Evolutionary conservation across 2,797 vertebrate species (phyloP).

Genomic region (Helicolenus hilgendorfi): DNA sequence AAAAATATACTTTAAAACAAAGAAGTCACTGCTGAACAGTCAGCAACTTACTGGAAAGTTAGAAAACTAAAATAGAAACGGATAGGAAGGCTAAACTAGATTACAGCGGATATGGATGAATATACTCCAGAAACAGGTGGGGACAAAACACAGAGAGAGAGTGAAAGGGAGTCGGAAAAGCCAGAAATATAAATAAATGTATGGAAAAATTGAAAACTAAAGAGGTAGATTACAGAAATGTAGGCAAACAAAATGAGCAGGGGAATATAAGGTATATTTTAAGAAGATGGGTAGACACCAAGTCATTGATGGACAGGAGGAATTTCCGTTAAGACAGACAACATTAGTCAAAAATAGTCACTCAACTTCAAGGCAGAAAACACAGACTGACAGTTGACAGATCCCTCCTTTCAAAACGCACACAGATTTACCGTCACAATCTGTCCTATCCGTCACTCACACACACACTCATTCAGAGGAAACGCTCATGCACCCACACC

Average conservation of each 20-base stretch:
- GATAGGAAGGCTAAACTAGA: background rate
- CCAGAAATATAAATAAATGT: conserved; percentile 21
- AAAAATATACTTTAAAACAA: conserved; percentile 1
- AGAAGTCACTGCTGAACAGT: background rate
- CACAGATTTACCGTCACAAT: conserved; percentile 36
- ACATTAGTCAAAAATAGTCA: conserved; percentile 62
- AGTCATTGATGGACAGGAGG: conserved; percentile 44
- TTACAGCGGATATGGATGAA: conserved; percentile 26
- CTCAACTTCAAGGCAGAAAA: conserved; percentile 57
- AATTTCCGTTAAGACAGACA: conserved; percentile 32
- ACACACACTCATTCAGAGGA: background rate
- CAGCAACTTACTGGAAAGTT: background rate
- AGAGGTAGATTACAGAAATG: conserved; percentile 22
- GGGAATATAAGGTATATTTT: conserved; percentile 4
- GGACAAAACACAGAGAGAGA: background rate
- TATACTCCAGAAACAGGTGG: background rate
- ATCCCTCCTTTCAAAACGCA: conserved; percentile 58
- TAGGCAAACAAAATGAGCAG: conserved; percentile 13
- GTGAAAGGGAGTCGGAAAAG: background rate
- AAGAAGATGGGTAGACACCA: background rate
- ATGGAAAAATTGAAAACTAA: conserved; percentile 30
- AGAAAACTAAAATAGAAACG: background rate
- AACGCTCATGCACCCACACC: conserved; percentile 19
- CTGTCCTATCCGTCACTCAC: background rate
- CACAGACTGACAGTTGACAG: conserved; percentile 61